These are phyloP conservation scores for Anneissia japonica DNA, from an alignment of 35 echinoderm and acorn worm genomes.

Conservation along the genomic window DNA sequence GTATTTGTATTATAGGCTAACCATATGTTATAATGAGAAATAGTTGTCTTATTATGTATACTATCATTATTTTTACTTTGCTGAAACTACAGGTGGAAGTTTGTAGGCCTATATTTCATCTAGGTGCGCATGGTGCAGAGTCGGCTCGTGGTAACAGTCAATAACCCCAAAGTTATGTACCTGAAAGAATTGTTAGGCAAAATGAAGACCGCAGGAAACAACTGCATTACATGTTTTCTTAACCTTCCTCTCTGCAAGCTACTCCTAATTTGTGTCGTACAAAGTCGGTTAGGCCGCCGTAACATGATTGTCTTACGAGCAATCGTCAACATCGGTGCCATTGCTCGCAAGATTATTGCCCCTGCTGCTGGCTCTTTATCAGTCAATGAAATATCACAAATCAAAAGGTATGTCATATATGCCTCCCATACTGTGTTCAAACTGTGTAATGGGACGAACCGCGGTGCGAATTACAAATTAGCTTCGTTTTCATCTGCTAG, in stretches of 20 bases:
- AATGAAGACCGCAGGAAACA: neutral
- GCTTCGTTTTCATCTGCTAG: neutral
- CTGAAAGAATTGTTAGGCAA: neutral
- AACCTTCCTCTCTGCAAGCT: neutral
- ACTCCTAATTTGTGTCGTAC: neutral
- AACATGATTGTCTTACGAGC: neutral
- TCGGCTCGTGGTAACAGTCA: neutral
- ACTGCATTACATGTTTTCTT: conserved; percentile 1
- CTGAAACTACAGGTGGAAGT: neutral
- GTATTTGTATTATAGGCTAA: too few species aligned
- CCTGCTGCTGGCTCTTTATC: neutral
- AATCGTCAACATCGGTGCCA: neutral
- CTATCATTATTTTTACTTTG: too few species aligned
- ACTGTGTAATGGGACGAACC: conserved; percentile 1
- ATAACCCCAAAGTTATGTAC: neutral
- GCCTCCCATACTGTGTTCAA: neutral
- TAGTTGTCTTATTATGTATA: too few species aligned
- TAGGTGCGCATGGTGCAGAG: neutral
- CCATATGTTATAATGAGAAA: too few species aligned
- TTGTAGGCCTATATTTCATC: neutral
- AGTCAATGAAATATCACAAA: neutral
- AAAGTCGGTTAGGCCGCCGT: neutral
- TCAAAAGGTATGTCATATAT: neutral
- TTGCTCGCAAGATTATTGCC: neutral
- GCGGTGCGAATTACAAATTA: neutral